phyloP scores from a whole-genome alignment of 2,113 vertebrate species.

The Opisthocomus hoazin region DNA sequence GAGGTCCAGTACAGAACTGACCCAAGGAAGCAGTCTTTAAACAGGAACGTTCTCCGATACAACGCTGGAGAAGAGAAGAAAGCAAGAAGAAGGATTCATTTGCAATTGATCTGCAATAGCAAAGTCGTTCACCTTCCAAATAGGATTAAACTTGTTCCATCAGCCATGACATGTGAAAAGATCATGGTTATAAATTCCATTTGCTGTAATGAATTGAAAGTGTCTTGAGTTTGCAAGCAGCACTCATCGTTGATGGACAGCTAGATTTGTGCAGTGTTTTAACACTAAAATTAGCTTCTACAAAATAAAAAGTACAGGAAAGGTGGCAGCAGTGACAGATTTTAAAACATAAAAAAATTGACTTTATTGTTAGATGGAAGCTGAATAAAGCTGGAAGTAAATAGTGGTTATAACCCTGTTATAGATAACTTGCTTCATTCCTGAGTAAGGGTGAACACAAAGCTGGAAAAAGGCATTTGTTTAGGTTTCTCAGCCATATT shows the following conservation, averaged over 20 bases:
- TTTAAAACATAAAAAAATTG: background rate
- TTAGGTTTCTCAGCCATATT: background rate
- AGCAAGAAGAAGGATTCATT: background rate
- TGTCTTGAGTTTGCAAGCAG: background rate
- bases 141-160: slow-evolving; percentile 53
- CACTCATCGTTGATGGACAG: background rate
- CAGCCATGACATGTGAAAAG: slow-evolving; percentile 31
- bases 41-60: background rate
- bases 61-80: background rate
- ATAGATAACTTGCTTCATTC: background rate
- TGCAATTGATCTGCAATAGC: slow-evolving; percentile 6
- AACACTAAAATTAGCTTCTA: background rate
- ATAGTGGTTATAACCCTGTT: background rate
- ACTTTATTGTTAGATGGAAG: background rate
- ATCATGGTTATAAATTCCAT: slow-evolving; percentile 28
- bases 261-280: slow-evolving; percentile 7
- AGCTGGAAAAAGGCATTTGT: background rate
- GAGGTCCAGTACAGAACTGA: background rate
- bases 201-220: slow-evolving; percentile 48
- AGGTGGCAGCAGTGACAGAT: background rate
- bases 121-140: slow-evolving; percentile 38
- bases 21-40: background rate
- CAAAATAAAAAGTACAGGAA: background rate
- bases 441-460: background rate
- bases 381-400: background rate